Evolutionary conservation across 2,888 invertebrate species (phyloP), one percentile per base, ranked within the genome.

Genomic region (Calameuta filiformis): DNA sequence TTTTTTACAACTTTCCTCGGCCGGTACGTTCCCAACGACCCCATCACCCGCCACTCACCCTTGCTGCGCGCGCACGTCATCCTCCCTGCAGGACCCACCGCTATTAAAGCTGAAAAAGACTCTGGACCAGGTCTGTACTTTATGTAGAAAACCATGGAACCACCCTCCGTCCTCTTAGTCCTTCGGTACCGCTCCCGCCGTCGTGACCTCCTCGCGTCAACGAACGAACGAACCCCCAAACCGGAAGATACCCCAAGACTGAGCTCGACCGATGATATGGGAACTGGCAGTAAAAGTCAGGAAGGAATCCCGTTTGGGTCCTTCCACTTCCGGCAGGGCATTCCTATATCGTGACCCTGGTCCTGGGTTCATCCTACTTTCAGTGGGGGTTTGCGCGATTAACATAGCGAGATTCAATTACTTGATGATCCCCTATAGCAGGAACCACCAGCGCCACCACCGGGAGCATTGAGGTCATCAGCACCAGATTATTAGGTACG

Each of bases 311-410:
- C 73, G 4, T 31, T 35, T 33, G 33, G 69, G n/a, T 73, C 37
- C 12, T 73, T n/a, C 77, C 73, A 68, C 68, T 77, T 73, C 73
- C 73, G 77, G 77, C 73, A 30, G 73, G 73, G n/a, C 76, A 23
- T 40, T 6, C 6, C 40, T 15, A 0, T 23, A 15, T 9, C 9
- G 6, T 56, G 15, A 56, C 23, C 56, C 56, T 23, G 23, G 56
- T 56, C 23, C 56, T 9, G 23, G 56, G 56, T 56, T 56, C 23
- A 40, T 15, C 40, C 23, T 12, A 12, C 12, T 37, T 2, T 56
- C 56, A 23, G 23, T 56, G 2, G 2, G 9, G 56, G 56, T 56
- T 23, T 56, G 23, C 23, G 23, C 9, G 56, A 56, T 56, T 56
- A 56, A 56, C 56, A 56, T 56, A 56, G 56, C 56, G 0, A 56